These are phyloP conservation scores for Notolepis coatsorum DNA, from an alignment of 2,797 vertebrate species.

Conservation along the genomic window DNA sequence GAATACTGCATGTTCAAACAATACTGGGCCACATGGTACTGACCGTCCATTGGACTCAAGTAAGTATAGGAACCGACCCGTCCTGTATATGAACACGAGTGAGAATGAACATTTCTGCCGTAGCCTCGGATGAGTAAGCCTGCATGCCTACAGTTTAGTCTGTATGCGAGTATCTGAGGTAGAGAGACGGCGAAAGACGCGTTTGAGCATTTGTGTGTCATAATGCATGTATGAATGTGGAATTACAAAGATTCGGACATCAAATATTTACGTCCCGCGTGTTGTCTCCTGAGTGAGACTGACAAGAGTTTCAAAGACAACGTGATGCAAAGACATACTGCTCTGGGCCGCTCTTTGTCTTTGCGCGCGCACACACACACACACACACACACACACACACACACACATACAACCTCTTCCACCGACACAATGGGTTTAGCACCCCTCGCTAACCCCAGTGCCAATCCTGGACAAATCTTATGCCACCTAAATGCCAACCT, in stretches of 20 bases:
- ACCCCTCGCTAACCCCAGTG: slow-evolving; percentile 61
- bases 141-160: slow-evolving; percentile 18
- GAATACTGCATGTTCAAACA: slow-evolving; percentile 36
- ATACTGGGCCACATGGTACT: slow-evolving; percentile 14
- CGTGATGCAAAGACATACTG: slow-evolving; percentile 25
- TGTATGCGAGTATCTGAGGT: slow-evolving; percentile 31
- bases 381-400: neutral
- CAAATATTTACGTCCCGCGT: slow-evolving; percentile 68
- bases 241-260: slow-evolving; percentile 61
- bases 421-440: slow-evolving; percentile 44
- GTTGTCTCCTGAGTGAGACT: slow-evolving; percentile 46
- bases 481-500: slow-evolving; percentile 67
- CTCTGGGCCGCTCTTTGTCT: slow-evolving; percentile 26
- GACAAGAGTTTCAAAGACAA: slow-evolving; percentile 31
- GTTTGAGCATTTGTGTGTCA: slow-evolving; percentile 54
- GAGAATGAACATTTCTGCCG: neutral
- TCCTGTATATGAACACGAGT: neutral
- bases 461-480: slow-evolving; percentile 47
- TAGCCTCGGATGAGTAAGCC: slow-evolving; percentile 24
- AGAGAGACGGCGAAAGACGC: slow-evolving; percentile 42
- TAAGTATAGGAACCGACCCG: neutral
- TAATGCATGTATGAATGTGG: slow-evolving; percentile 51
- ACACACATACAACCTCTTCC: slow-evolving; percentile 32
- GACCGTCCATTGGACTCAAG: neutral
- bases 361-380: slow-evolving; percentile 1